Evolutionary conservation across 1,140 invertebrate species (phyloP), one percentile per base, ranked within the genome.

Genomic region (Hylaeus volcanicus): DNA sequence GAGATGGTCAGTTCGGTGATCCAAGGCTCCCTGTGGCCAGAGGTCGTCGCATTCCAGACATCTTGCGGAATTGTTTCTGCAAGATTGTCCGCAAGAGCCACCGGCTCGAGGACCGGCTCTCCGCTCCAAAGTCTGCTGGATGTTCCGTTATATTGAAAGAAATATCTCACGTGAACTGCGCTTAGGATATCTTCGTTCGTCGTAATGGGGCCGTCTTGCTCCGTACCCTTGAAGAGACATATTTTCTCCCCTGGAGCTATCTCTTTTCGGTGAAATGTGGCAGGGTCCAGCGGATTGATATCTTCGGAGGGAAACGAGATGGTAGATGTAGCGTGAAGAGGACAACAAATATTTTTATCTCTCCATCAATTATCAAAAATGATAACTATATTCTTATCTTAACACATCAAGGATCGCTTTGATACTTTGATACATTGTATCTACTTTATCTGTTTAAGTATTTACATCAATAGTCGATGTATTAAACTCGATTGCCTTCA

Each of bases 71-170:
- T 89, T 88, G 89, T 90, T 90, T 88, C 81, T 86, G 82, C 81
- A 80, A 83, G 75, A 82, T 82, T 87, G 85, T 86, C 82, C 78
- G 75, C 74, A 80, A 84, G 71, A 72, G 68, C 69, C 71, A 60
- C 8, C 79, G 73, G 72, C 5, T 15, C 15, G 2, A 51, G 9
- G 70, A 75, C 79, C 61, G 48, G 81, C 65, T 70, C 75, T 58
- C 55, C 63, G n/a, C 64, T 75, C 74, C 88, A 91, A 92, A 91
- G 89, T 91, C 91, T 93, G 92, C 92, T 89, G 91, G 91, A 93
- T 93, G 92, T 86, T 84, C 66, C 77, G 82, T 79, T 90, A 93
- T 93, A 93, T 93, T 93, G 92, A 91, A 93, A 93, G 92, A 90
- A 91, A 92, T 92, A 91, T 92, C 89, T 86, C 82, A 83, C 75